Evolutionary conservation across 2,797 vertebrate genomes (phyloP), one percentile per base, ranked within the genome.

Genomic region (Sciurus vulgaris): DNA sequence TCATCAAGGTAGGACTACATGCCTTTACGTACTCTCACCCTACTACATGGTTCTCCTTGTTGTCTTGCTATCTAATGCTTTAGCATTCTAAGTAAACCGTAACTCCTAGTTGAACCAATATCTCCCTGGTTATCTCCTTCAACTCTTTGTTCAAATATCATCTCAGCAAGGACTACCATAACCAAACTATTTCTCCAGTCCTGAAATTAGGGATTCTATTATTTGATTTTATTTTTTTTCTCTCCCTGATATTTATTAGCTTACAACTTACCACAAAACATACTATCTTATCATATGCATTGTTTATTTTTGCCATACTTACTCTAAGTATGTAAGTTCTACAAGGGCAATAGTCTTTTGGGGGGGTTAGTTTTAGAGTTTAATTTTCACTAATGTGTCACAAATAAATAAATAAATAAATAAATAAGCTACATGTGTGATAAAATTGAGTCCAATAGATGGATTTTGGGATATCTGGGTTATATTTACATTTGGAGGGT

Each of bases 131-230:
- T 82, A 69, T 54, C 10, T 69, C 18, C 30, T 76, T 70, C 51
- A 82, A 76, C 63, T 86, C 30, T 77, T 67, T 35, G 7, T 87
- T 77, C 14, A 77, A 15, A 77, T 51, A 44, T 44, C 17, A 61
- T 70, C 8, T 82, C 30, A 69, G 5, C 49, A 26, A 63, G 22
- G 65, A 59, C 26, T 24, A 38, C 1, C 6, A 59, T 41, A 49
- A 67, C 8, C 3, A 54, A 1, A 30, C 7, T 28, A 6, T n/a
- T 41, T 69, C n/a, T 5, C 1, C 44, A 76, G 33, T 4, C 0
- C 26, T 54, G 49, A 63, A 13, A 70, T 13, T 44, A 3, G 9
- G 2, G 49, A 49, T 81, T 74, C 3, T 70, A 7, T 70, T 38
- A 77, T 2, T n/a, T 11, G 49, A 17, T 65, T 69, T 87, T 70